Evolutionary conservation across 2,888 invertebrate species (phyloP), one percentile per base, ranked within the genome.

Genomic region (Spisula solida): DNA sequence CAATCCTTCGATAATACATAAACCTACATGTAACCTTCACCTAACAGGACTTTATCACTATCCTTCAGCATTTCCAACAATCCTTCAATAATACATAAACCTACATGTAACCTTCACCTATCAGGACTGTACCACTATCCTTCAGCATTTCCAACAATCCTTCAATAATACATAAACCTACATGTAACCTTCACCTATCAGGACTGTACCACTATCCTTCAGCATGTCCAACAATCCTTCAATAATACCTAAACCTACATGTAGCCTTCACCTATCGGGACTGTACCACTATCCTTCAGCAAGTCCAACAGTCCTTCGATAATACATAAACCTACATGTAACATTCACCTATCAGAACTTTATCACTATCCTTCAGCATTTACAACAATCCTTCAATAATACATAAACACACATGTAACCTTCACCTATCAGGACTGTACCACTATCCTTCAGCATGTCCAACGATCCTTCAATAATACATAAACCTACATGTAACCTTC

Each of bases 361-460:
- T n/a, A n/a, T n/a, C n/a, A n/a, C n/a, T n/a, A n/a, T n/a, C n/a
- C n/a, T n/a, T n/a, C n/a, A n/a, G n/a, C n/a, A n/a, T n/a, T n/a
- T n/a, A n/a, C n/a, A n/a, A n/a, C n/a, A n/a, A n/a, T n/a, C n/a
- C n/a, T n/a, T n/a, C n/a, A n/a, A n/a, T n/a, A n/a, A n/a, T n/a
- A n/a, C n/a, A n/a, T n/a, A n/a, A n/a, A n/a, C n/a, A n/a, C 94
- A 94, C 80, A 95, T 34, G 81, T 94, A 95, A 60, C 94, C 95
- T 79, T 95, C 95, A n/a, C 94, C 95, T 2, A 91, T 87, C 12
- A 95, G 55, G 12, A 95, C 87, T 2, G 83, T 87, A n/a, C 93
- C 94, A 0, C 93, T 92, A 85, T 90, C 91, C 34, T 87, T 81
- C 0, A 95, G 87, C 6, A 91, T 78, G 34, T 93, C 92, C 47